phyloP scores from a whole-genome alignment of 92 coral and sea anemone species.

The Palythoa caribaeorum region DNA sequence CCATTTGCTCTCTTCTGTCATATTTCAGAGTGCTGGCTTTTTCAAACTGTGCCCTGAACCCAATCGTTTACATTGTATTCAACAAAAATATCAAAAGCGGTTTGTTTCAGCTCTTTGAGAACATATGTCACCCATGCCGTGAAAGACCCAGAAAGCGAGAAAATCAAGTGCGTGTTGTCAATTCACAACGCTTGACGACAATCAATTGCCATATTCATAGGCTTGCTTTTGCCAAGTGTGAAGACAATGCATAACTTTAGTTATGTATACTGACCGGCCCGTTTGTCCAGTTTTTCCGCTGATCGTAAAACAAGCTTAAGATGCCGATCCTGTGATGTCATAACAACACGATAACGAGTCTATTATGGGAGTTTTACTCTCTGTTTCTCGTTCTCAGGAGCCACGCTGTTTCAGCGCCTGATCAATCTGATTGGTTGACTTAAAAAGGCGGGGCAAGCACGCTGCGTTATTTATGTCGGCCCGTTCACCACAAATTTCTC shows the following conservation, averaged over 20 bases:
- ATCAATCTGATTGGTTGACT: too few relatives aligned
- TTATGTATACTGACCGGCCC: background rate
- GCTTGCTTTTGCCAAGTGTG: background rate
- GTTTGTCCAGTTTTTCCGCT: background rate
- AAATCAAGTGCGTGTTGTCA: background rate
- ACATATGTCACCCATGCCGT: background rate
- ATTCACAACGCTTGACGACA: background rate
- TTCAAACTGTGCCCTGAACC: conserved; percentile 41
- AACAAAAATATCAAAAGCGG: conserved; percentile 19
- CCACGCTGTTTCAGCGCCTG: too few relatives aligned
- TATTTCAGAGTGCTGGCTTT: conserved; percentile 34
- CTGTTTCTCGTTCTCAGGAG: too few relatives aligned
- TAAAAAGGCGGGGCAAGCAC: too few relatives aligned
- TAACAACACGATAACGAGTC: too few relatives aligned
- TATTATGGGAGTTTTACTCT: too few relatives aligned
- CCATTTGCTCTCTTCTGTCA: background rate
- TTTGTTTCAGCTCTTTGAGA: background rate
- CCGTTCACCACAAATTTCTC: too few relatives aligned
- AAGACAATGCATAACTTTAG: background rate
- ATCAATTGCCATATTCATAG: conserved; percentile 9
- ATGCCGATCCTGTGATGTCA: background rate
- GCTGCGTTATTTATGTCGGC: too few relatives aligned
- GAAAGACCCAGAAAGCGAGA: background rate
- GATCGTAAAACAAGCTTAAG: background rate
- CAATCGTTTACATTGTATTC: conserved; percentile 22